Conservation (phyloP, 2,797 vertebrate species). For the Alauda arvensis region DNA sequence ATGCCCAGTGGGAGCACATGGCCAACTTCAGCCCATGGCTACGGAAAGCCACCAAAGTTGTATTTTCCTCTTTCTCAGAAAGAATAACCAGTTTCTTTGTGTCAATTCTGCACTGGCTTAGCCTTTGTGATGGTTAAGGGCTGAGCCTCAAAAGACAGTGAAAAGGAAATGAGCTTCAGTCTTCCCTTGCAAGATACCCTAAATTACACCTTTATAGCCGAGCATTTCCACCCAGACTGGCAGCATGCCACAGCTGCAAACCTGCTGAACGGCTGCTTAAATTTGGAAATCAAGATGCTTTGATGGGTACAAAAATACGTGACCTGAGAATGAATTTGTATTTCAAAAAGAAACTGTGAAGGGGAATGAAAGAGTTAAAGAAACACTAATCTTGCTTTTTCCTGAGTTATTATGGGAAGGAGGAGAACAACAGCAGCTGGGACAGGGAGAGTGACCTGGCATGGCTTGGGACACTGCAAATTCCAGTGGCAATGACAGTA, state of each 20-base stretch:
- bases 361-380: neutral
- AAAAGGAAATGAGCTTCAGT: neutral
- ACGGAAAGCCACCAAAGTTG: neutral
- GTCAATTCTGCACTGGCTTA: neutral
- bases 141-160: neutral
- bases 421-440: neutral
- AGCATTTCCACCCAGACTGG: neutral
- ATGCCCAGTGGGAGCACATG: neutral
- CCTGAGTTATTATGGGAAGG: neutral
- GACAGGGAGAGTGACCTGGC: neutral
- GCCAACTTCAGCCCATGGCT: neutral
- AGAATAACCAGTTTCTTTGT: neutral
- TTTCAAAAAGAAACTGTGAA: neutral
- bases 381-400: neutral
- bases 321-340: neutral
- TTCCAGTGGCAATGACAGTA: accelerated
- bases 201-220: neutral
- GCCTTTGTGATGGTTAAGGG: neutral
- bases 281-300: neutral
- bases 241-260: neutral
- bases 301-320: neutral
- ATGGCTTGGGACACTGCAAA: neutral
- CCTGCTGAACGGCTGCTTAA: neutral
- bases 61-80: neutral
- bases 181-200: neutral